Evolutionary conservation across 1,140 invertebrate genomes (phyloP), one percentile per base, ranked within the genome.

Genomic region (Drosophila tsacasi): DNA sequence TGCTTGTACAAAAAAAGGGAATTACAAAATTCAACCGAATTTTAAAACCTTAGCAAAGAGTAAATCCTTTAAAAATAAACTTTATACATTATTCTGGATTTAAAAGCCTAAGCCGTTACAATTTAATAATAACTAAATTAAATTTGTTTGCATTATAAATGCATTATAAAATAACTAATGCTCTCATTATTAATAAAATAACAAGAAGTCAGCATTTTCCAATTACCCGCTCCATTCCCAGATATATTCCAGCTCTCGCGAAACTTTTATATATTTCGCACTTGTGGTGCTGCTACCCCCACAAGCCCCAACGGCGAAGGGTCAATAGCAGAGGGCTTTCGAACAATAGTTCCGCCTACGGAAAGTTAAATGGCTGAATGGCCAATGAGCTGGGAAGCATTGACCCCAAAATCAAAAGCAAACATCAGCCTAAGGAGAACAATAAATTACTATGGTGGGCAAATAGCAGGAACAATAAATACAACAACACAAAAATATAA

Each of bases 381-480:
- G 58, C 75, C 65, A 27, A 39, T 27, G 39, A 75, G 30, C 67
- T 65, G 50, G 9, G 30, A 75, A 72, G 62, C 67, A 63, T 75
- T 89, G 84, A 87, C 81, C 83, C 61, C 83, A 62, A 67, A 57
- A 61, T 49, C 61, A 52, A 79, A 67, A 47, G 68, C 64, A 77
- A 78, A 64, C 66, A 27, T 67, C 54, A 55, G 25, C 17, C 57
- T 54, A 27, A 49, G 46, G 40, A 64, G 39, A 64, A 62, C 47
- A 65, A 75, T 83, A 63, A 76, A 79, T 79, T 71, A 50, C 27
- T 52, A 61, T 44, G n/a, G 44, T 5, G 42, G 25, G 54, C 32
- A 35, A 30, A 58, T 46, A 75, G 17, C 27, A 19, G 25, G 17
- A 73, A 79, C 27, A 65, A 65, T 49, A 73, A 46, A 27, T n/a